These are phyloP conservation scores for Diaprepes abbreviatus DNA, from an alignment of 2,888 invertebrate genomes.

Conservation along the genomic window DNA sequence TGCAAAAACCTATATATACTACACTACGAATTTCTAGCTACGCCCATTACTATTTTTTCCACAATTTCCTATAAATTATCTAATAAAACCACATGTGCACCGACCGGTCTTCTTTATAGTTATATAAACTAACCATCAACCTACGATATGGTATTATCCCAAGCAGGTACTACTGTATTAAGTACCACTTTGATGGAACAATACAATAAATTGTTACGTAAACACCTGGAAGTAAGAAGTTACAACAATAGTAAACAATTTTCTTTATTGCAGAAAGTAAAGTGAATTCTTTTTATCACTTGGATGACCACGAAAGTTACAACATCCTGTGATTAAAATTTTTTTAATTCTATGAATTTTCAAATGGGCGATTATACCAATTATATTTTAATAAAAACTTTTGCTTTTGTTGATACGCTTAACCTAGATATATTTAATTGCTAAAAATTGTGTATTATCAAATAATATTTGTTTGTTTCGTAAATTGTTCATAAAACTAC, in stretches of 20 bases:
- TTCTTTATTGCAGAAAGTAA: conserved; percentile 26
- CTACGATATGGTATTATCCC: conserved; percentile 16
- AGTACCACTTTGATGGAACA: conserved; percentile 8
- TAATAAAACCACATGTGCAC: neutral
- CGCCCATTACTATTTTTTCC: too few species aligned
- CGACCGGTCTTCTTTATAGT: conserved; percentile 9
- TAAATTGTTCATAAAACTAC: too few species aligned
- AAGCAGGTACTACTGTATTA: conserved; percentile 1
- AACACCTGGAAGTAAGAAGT: conserved; percentile 30
- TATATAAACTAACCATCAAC: conserved; percentile 21
- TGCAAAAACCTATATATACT: too few species aligned
- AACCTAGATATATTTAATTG: neutral
- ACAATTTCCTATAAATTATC: neutral
- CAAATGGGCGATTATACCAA: conserved; percentile 2
- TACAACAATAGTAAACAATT: conserved; percentile 21
- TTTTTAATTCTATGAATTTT: neutral
- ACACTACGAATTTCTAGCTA: too few species aligned
- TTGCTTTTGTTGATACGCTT: neutral
- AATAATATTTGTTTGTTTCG: neutral
- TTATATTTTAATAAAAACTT: neutral
- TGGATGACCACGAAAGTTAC: conserved; percentile 21
- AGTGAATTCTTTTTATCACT: conserved; percentile 17
- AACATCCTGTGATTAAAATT: conserved; percentile 5
- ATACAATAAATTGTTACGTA: conserved; percentile 21
- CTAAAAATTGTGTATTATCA: neutral